A percentile compares a stretch with the other conserved stretches of the same genome.
Conservation (phyloP, 1,140 invertebrate species). For the Eumeta japonica region DNA sequence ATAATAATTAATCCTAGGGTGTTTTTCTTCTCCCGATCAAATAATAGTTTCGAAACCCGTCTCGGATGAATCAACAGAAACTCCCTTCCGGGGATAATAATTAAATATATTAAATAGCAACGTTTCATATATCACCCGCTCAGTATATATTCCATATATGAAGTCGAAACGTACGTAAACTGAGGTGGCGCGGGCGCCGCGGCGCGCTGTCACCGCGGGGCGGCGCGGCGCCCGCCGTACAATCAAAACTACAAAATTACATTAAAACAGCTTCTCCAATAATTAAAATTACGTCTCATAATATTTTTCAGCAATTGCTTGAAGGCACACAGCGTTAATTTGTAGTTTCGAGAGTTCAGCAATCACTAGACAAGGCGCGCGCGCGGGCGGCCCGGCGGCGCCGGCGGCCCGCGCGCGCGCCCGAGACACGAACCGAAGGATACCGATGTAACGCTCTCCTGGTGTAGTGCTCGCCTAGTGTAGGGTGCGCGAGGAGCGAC, state of each 20-base stretch:
- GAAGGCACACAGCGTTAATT: slow-evolving; percentile 56
- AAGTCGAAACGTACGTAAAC: slow-evolving; percentile 49
- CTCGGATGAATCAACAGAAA: slow-evolving; percentile 50
- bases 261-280: slow-evolving; percentile 30
- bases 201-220: slow-evolving; percentile 36
- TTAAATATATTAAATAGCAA: slow-evolving; percentile 53
- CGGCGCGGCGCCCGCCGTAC: slow-evolving; percentile 22
- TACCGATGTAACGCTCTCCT: slow-evolving; percentile 1
- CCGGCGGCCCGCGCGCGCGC: slow-evolving; percentile 10
- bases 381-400: slow-evolving; percentile 14
- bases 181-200: slow-evolving; percentile 32
- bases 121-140: slow-evolving; percentile 57
- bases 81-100: slow-evolving; percentile 50
- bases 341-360: slow-evolving; percentile 48
- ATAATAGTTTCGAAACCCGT: slow-evolving; percentile 54
- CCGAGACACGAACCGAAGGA: neutral
- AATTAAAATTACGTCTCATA: slow-evolving; percentile 44
- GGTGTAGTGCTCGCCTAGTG: slow-evolving; percentile 3
- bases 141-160: slow-evolving; percentile 56
- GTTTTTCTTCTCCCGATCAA: slow-evolving; percentile 56
- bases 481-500: neutral
- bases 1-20: slow-evolving; percentile 54
- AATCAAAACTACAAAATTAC: neutral
- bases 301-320: slow-evolving; percentile 50
- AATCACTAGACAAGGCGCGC: slow-evolving; percentile 23